Conservation (phyloP, 2,113 vertebrate genomes). For the Psettodes erumei region DNA sequence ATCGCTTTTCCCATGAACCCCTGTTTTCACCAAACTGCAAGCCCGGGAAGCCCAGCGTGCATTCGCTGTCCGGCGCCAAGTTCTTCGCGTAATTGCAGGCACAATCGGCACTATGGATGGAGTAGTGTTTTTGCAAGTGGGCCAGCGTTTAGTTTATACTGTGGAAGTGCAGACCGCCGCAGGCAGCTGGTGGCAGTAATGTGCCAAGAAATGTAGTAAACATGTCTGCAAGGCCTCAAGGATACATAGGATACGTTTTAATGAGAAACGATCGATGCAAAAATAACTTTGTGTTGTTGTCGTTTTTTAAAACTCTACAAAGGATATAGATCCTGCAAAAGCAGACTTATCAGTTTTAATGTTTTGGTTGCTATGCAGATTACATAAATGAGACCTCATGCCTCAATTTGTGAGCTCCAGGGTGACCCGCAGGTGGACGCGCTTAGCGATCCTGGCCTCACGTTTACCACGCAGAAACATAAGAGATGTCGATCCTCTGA, state of each 20-base stretch:
- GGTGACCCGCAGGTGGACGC: background rate
- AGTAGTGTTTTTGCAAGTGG: background rate
- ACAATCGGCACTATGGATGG: background rate
- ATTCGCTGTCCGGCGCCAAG: background rate
- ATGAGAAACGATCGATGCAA: background rate
- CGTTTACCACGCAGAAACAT: background rate
- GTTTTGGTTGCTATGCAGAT: background rate
- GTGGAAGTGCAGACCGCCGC: background rate
- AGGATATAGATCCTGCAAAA: too few relatives aligned
- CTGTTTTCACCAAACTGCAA: conserved; percentile 42
- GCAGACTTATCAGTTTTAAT: background rate
- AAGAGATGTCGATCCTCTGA: too few relatives aligned
- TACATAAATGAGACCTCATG: background rate
- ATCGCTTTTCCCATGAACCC: background rate
- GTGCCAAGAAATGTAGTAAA: background rate
- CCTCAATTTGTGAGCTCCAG: background rate
- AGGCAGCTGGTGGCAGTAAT: background rate
- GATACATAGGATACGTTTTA: background rate
- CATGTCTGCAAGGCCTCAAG: background rate
- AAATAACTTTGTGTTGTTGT: too few relatives aligned
- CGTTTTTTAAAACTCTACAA: too few relatives aligned
- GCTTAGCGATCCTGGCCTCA: background rate
- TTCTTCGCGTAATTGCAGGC: background rate
- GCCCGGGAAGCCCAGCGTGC: conserved; percentile 12
- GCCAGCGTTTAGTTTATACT: background rate